phyloP scores from a whole-genome alignment of 2,797 vertebrate genomes.

The Spea hammondii region DNA sequence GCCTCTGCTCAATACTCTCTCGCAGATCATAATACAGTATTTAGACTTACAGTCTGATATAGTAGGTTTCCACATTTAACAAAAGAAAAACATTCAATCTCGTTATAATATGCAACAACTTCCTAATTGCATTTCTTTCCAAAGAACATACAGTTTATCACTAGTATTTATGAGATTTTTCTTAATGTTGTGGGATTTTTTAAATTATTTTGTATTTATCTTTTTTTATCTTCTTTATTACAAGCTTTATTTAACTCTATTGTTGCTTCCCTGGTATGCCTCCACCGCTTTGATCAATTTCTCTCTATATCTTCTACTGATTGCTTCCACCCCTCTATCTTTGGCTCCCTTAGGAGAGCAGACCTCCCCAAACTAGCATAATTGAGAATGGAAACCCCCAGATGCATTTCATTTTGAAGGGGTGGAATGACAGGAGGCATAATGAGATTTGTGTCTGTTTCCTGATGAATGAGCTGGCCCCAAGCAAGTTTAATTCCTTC shows the following conservation, averaged over 20 bases:
- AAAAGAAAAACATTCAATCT: not conserved
- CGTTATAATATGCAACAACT: not conserved
- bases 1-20: no score
- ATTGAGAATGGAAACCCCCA: constrained; percentile 40
- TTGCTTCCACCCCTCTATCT: constrained; percentile 51
- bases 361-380: constrained; percentile 18
- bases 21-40: not conserved
- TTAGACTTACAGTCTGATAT: not conserved
- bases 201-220: not conserved
- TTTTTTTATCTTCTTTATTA: not conserved
- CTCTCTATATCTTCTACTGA: constrained; percentile 47
- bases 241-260: not conserved
- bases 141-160: not conserved
- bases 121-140: not conserved
- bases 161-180: not conserved
- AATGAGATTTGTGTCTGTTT: constrained; percentile 42
- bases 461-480: constrained; percentile 38
- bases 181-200: not conserved
- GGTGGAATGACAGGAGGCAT: constrained; percentile 28
- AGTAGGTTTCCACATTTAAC: not conserved
- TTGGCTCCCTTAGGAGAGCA: constrained; percentile 12
- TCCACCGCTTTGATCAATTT: constrained; percentile 43
- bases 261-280: not conserved
- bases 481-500: constrained; percentile 17
- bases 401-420: constrained; percentile 44